Evolutionary conservation across 2,888 invertebrate genomes (phyloP).

Genomic region (Drosophila emarginata): DNA sequence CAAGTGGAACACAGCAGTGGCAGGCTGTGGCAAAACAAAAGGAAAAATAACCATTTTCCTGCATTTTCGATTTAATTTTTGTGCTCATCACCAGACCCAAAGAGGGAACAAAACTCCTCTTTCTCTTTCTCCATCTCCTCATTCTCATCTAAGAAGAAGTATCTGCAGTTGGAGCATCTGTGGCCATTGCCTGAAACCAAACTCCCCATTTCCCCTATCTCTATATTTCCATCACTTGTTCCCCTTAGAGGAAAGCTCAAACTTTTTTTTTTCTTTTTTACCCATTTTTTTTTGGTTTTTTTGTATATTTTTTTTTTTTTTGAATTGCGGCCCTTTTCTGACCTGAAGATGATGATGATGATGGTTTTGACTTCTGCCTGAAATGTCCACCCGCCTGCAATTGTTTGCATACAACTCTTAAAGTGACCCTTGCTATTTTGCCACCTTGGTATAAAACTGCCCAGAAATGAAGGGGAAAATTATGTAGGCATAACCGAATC

Average conservation of each 20-base stretch:
- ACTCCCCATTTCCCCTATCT: background rate
- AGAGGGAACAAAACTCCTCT: slow-evolving; percentile 1
- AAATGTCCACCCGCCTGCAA: slow-evolving; percentile 5
- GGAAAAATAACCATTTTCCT: slow-evolving; percentile 65
- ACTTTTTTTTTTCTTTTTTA: background rate
- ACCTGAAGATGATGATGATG: slow-evolving; percentile 32
- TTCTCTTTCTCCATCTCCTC: background rate
- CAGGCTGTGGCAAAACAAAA: slow-evolving; percentile 32
- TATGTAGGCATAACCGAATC: too few species aligned
- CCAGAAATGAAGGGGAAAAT: too few species aligned
- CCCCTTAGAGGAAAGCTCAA: slow-evolving; percentile 5
- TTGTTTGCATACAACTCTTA: slow-evolving; percentile 8
- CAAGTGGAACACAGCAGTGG: slow-evolving; percentile 47
- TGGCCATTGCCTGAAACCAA: slow-evolving; percentile 29
- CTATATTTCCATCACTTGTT: slow-evolving; percentile 7
- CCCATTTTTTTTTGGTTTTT: background rate
- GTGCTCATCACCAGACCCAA: slow-evolving; percentile 57
- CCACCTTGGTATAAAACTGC: background rate
- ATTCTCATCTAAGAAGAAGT: slow-evolving; percentile 13
- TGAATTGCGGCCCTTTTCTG: slow-evolving; percentile 6
- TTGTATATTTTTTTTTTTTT: background rate
- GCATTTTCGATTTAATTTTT: slow-evolving; percentile 72
- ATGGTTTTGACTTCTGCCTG: slow-evolving; percentile 23
- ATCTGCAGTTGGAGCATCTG: slow-evolving; percentile 33
- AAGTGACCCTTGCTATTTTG: slow-evolving; percentile 11